Conservation (phyloP, 2,113 vertebrate genomes). For the Mormyrus iriodes region DNA sequence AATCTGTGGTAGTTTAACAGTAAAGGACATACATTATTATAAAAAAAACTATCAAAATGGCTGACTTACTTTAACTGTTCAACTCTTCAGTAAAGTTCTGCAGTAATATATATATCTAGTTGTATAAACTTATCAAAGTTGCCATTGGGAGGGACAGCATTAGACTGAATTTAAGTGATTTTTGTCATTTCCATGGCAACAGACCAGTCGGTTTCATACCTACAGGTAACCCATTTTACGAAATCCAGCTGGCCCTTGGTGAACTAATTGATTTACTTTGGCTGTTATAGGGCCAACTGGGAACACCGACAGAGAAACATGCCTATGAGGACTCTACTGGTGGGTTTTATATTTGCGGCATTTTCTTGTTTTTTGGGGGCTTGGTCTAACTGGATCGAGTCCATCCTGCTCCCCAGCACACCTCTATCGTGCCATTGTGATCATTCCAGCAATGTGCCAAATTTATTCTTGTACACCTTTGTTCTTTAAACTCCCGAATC, state of each 20-base stretch:
- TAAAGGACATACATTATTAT: neutral
- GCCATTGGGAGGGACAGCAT: neutral
- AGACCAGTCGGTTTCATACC: neutral
- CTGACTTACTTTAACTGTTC: neutral
- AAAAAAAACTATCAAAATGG: neutral
- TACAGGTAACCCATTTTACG: neutral
- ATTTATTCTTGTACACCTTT: neutral
- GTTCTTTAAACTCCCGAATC: neutral
- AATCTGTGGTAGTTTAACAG: neutral
- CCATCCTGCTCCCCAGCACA: neutral
- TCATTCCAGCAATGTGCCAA: neutral
- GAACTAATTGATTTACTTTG: neutral
- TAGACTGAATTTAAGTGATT: neutral
- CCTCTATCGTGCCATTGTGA: neutral
- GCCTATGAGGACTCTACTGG: neutral
- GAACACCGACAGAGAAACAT: neutral
- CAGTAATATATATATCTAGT: neutral
- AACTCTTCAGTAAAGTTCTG: neutral
- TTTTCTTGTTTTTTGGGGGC: neutral
- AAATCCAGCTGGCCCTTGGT: neutral
- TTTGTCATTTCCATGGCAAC: slow-evolving; percentile 1
- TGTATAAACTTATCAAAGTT: neutral
- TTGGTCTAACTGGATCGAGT: neutral
- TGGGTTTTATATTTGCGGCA: neutral
- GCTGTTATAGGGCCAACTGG: neutral